Conservation (phyloP, 2,113 vertebrate species). For the Catharus minimus region DNA sequence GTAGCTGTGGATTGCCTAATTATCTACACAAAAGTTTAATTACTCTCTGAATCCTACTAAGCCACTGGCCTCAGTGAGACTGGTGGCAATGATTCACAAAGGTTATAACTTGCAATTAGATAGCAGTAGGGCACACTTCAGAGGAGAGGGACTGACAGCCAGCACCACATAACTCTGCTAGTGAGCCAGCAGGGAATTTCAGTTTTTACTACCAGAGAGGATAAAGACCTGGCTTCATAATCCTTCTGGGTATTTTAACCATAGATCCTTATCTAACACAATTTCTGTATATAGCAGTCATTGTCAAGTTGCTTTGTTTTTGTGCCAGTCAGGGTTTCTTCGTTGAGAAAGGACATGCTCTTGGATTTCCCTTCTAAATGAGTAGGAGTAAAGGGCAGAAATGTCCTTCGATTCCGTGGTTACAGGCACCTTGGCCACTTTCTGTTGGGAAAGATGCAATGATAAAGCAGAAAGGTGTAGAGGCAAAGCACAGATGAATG, state of each 20-base stretch:
- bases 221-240: neutral
- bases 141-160: neutral
- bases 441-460: neutral
- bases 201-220: neutral
- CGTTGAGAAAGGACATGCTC: fast-evolving
- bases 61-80: neutral
- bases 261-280: neutral
- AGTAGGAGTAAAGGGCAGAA: neutral
- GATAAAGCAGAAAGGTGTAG: neutral
- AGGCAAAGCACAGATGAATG: neutral
- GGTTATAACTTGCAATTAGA: neutral
- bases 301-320: neutral
- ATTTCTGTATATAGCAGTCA: neutral
- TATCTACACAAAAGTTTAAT: conserved; percentile 22
- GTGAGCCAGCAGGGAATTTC: neutral
- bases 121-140: neutral
- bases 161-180: neutral
- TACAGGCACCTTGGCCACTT: neutral
- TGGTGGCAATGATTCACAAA: neutral
- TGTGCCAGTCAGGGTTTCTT: neutral
- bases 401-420: neutral
- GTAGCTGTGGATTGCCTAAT: neutral
- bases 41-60: conserved; percentile 8
- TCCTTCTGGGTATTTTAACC: neutral
- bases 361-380: neutral